Conservation (phyloP, 1,140 invertebrate genomes). For the Antheraea mylitta region DNA sequence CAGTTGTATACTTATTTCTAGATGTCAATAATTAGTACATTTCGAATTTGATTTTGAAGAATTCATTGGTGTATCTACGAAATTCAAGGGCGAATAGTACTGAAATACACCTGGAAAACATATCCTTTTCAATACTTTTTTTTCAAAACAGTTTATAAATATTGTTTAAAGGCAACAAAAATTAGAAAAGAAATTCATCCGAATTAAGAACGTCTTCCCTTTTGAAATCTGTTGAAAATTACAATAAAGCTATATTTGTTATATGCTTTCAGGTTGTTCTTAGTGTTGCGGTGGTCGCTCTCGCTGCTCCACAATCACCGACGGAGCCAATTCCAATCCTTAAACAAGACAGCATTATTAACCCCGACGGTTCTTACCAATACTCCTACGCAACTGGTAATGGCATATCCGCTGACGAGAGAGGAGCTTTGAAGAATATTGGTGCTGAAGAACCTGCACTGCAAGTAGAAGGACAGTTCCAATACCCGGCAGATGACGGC, state of each 20-base stretch:
- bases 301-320: constrained; percentile 72
- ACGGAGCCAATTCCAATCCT: constrained; percentile 81
- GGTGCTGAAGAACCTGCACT: constrained; percentile 71
- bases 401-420: constrained; percentile 78
- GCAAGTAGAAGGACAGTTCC: constrained; percentile 79
- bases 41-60: no score
- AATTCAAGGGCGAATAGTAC: no score
- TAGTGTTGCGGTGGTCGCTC: constrained; percentile 60
- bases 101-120: no score
- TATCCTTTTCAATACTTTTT: no score
- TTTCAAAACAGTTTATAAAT: no score
- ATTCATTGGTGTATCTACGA: no score
- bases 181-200: no score
- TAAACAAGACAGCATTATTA: constrained; percentile 81
- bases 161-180: no score
- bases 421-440: constrained; percentile 75
- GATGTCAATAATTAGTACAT: no score
- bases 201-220: no score
- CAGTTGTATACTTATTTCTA: no score
- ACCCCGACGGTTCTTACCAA: constrained; percentile 84
- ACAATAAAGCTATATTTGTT: not conserved
- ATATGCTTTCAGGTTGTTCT: constrained; percentile 58
- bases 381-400: constrained; percentile 81
- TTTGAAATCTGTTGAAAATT: no score
- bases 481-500: constrained; percentile 82